phyloP scores from a whole-genome alignment of 2,797 vertebrate genomes.

The Chaenodraco wilsoni region DNA sequence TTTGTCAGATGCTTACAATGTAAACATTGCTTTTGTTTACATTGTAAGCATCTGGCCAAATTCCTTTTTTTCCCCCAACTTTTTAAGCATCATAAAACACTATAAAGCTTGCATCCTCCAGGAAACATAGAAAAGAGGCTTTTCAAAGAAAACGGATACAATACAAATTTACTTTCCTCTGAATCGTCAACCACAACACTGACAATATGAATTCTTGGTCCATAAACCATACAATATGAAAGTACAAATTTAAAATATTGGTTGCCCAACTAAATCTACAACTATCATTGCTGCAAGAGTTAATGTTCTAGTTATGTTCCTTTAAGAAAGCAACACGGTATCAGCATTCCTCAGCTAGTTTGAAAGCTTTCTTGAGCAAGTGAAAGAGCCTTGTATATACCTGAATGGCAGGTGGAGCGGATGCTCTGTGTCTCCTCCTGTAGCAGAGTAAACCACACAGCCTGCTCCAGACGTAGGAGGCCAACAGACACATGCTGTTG shows the following conservation, averaged over 20 bases:
- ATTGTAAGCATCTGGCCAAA: too few species aligned
- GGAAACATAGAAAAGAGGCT: not conserved
- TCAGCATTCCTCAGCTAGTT: not conserved
- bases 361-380: not conserved
- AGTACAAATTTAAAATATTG: not conserved
- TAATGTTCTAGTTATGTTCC: not conserved
- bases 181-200: constrained; percentile 1
- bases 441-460: constrained; percentile 83
- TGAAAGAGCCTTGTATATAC: constrained; percentile 80
- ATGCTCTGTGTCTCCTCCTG: constrained; percentile 79
- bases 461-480: constrained; percentile 86
- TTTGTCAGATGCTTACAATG: not conserved
- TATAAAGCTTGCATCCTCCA: not conserved
- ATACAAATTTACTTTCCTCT: not conserved
- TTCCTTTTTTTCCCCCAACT: too few species aligned
- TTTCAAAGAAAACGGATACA: not conserved
- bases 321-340: not conserved
- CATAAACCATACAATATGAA: not conserved
- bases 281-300: not conserved
- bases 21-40: not conserved
- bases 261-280: not conserved
- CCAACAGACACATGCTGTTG: constrained; percentile 86
- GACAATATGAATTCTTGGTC: not conserved
- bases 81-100: not conserved
- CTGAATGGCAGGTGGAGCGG: constrained; percentile 79